Evolutionary conservation across 2,888 invertebrate species (phyloP).

Genomic region (Chirona hameri): DNA sequence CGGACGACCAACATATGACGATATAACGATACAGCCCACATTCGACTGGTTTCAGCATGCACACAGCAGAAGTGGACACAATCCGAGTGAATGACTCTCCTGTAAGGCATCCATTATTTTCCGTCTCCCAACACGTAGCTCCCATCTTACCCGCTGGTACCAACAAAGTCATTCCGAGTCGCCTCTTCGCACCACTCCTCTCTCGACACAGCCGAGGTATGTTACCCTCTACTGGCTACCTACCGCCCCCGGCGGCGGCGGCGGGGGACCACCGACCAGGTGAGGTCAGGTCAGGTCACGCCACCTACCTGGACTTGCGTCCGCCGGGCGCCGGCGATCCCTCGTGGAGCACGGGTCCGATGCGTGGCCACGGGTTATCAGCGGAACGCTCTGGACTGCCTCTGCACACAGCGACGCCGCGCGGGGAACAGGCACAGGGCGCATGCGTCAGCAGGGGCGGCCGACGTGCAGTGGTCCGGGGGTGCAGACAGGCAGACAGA

Average conservation of each 20-base stretch:
- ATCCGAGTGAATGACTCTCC: too few relatives aligned
- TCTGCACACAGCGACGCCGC: slow-evolving; percentile 29
- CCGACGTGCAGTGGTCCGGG: not conserved
- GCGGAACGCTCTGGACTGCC: slow-evolving; percentile 61
- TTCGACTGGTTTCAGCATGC: too few relatives aligned
- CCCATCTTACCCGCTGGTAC: too few relatives aligned
- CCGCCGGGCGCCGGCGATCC: slow-evolving; percentile 2
- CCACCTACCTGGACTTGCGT: slow-evolving; percentile 6
- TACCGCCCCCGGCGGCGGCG: not conserved
- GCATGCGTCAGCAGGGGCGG: not conserved
- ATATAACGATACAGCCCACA: too few relatives aligned
- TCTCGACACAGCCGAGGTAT: too few relatives aligned
- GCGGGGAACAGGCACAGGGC: not conserved
- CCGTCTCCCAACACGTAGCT: too few relatives aligned
- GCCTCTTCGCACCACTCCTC: too few relatives aligned
- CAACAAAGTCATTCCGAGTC: too few relatives aligned
- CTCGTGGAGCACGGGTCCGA: slow-evolving; percentile 5
- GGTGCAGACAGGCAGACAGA: not conserved
- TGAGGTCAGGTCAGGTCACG: not conserved
- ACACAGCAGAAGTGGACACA: too few relatives aligned
- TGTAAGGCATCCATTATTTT: too few relatives aligned
- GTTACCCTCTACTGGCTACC: too few relatives aligned
- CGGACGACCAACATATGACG: too few relatives aligned
- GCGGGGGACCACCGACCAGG: not conserved
- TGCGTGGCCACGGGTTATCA: slow-evolving; percentile 60